Base-by-base conservation (phyloP, 2,113 vertebrate genomes). In the Xerus inauris region DNA sequence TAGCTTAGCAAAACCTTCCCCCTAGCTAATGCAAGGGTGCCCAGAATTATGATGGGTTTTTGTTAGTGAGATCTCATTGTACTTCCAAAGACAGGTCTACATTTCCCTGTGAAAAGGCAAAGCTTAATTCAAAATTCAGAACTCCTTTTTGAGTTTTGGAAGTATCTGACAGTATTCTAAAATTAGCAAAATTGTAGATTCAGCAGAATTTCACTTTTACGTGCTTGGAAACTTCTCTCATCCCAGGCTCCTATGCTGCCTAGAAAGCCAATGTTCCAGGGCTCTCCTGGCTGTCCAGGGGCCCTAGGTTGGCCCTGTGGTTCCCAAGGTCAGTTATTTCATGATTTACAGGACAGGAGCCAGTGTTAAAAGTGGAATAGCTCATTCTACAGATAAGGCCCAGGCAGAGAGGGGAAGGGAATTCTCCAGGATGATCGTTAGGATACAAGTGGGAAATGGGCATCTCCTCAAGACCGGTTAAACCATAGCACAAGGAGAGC, bases 11-110 rank as follows among this genome's bases (percentile, higher is more conserved):
- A 92, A 80, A 26, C 14, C 35, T 26, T 67, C 8, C 40, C 32
- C 26, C 12, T 12, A 84, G 69, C 32, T 38, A 81, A 87, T 22
- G 45, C 38, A 54, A 47, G 92, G 59, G 64, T 59, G 80, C 28
- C 38, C 47, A 73, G 85, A 96, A 94, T 85, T 62, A 88, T 30
- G 62, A 76, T 45, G 38, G 64, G 54, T 79, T 91, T 79, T 42
- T 22, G 2, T 83, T 75, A 42, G 49, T n/a, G 40, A 91, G 87
- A 38, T 87, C 85, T 95, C 86, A 45, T 30, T 83, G 30, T 65
- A 49, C 71, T 97, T 94, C 77, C 38, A 86, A 80, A 92, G 47
- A 86, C 26, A 79, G n/a, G 30, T 76, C 42, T 89, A 91, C 62
- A 64, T 69, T 38, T 79, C 42, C 10, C 40, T 19, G 35, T 77